A percentile compares a stretch with the other conserved stretches of the same genome.
These are phyloP conservation scores for Tretioscincus oriximinensis DNA, from an alignment of 2,113 vertebrate species.

Conservation along the genomic window DNA sequence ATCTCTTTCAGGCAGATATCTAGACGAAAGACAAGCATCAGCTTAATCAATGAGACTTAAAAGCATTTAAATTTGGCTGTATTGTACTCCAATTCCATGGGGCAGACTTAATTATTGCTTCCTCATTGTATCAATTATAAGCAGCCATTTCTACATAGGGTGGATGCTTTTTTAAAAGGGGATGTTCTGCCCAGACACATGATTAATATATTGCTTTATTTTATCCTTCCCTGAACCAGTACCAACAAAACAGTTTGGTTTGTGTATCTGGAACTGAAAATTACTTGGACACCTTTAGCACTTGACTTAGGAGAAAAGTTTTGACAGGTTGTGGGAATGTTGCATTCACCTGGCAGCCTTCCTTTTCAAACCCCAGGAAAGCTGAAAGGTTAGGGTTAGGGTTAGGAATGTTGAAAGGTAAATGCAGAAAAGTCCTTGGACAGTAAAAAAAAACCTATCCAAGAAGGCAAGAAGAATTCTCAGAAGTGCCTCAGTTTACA, in stretches of 20 bases:
- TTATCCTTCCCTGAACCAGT: background rate
- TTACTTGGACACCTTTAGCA: background rate
- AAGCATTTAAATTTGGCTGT: background rate
- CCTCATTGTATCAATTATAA: background rate
- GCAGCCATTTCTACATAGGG: background rate
- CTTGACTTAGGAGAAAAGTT: too few species aligned
- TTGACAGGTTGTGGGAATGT: too few species aligned
- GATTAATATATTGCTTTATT: background rate
- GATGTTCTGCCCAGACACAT: background rate
- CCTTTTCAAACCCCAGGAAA: too few species aligned
- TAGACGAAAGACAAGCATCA: background rate
- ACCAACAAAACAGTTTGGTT: background rate
- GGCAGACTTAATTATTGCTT: background rate
- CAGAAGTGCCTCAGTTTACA: background rate
- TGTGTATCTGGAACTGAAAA: background rate
- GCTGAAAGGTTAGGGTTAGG: too few species aligned
- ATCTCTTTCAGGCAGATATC: accelerated
- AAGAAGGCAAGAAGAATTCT: background rate
- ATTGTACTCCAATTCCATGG: background rate
- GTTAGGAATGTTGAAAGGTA: too few species aligned
- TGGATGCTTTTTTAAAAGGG: background rate
- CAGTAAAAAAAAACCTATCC: background rate
- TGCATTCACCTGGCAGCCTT: too few species aligned
- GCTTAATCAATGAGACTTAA: background rate
- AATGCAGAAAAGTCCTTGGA: background rate